These are phyloP conservation scores for Zosterops borbonicus DNA, from an alignment of 2,113 vertebrate genomes.

Conservation along the genomic window DNA sequence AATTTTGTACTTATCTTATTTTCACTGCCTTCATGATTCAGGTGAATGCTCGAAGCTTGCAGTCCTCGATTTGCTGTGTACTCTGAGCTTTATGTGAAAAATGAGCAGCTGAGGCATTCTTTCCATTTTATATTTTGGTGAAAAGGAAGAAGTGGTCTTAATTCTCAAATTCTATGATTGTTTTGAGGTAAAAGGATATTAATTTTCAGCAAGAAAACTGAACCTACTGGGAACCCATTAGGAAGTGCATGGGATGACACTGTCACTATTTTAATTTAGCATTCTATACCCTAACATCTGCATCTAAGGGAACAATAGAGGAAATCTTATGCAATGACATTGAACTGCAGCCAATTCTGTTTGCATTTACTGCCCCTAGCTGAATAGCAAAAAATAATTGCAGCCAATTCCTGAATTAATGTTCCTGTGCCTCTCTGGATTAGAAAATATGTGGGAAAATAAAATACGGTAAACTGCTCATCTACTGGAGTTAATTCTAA, in stretches of 20 bases:
- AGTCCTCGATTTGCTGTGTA: not conserved
- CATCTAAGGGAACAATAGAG: conserved; percentile 45
- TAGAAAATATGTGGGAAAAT: conserved; percentile 51
- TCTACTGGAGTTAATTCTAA: conserved; percentile 51
- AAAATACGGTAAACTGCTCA: conserved; percentile 37
- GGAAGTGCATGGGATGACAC: not conserved
- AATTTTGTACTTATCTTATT: conserved; percentile 55
- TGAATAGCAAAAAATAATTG: conserved; percentile 57
- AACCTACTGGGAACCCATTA: not conserved
- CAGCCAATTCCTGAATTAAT: conserved; percentile 53
- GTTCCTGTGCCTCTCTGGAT: conserved; percentile 34
- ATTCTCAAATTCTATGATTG: not conserved
- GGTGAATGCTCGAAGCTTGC: conserved; percentile 15
- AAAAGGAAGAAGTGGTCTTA: conserved; percentile 13
- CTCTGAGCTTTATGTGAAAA: not conserved
- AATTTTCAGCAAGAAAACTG: conserved; percentile 23
- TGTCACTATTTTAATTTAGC: conserved; percentile 45
- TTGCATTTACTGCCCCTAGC: conserved; percentile 45
- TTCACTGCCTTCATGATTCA: conserved; percentile 30
- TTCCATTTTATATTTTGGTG: not conserved
- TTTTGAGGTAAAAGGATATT: conserved; percentile 35
- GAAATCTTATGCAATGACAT: conserved; percentile 42
- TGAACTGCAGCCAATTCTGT: conserved; percentile 37
- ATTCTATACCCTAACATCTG: conserved; percentile 41
- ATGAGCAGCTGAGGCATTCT: not conserved